phyloP scores from a whole-genome alignment of 2,888 invertebrate genomes.

The Syrista parreyssii region DNA sequence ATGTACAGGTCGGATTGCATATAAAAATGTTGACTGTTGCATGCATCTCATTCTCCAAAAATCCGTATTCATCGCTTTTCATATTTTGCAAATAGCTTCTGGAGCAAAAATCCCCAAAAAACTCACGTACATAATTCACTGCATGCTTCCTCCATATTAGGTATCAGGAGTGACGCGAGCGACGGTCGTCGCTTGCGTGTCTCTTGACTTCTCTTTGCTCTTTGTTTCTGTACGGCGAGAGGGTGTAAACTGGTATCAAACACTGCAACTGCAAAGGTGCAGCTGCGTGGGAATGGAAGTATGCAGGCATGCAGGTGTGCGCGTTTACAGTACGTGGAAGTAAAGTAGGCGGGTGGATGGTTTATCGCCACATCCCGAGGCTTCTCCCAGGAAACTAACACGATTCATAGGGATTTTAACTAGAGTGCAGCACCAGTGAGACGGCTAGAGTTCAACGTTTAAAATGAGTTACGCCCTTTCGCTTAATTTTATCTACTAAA shows the following conservation, averaged over 20 bases:
- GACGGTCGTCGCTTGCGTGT: background rate
- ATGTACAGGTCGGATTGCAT: background rate
- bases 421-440: background rate
- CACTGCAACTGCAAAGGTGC: background rate
- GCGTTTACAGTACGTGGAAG: background rate
- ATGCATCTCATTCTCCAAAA: background rate
- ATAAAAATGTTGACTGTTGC: background rate
- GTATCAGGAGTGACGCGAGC: background rate
- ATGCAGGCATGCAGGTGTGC: background rate
- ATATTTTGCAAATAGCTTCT: background rate
- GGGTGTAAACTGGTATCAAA: background rate
- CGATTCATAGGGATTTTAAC: background rate
- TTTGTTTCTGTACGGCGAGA: background rate
- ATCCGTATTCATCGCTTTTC: background rate
- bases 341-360: background rate
- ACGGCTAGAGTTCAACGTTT: background rate
- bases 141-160: background rate
- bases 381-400: background rate
- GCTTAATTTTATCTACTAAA: background rate
- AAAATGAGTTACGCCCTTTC: conserved; percentile 2
- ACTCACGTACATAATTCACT: background rate
- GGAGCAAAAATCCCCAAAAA: background rate
- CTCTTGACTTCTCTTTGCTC: background rate
- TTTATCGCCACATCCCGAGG: background rate
- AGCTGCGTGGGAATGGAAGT: background rate